These are phyloP conservation scores for Carollia perspicillata DNA, from an alignment of 2,113 vertebrate species.

Conservation along the genomic window DNA sequence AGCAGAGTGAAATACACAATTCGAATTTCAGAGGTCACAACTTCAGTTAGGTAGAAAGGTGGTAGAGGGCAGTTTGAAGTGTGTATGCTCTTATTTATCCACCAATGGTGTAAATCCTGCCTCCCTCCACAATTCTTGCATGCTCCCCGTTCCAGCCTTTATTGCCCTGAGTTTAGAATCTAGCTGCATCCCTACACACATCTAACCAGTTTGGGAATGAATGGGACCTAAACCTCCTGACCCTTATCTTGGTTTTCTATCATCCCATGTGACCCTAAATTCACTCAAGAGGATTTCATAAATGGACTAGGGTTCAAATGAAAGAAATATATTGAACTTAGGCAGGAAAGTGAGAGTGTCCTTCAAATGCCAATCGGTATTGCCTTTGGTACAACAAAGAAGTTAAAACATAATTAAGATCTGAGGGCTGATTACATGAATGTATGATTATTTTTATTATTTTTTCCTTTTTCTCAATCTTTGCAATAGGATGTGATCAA, in stretches of 20 bases:
- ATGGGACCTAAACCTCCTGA: neutral
- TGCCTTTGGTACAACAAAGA: slow-evolving; percentile 70
- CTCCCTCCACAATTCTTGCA: too few species aligned
- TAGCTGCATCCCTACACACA: neutral
- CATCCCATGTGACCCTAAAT: slow-evolving; percentile 38
- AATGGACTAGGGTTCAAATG: slow-evolving; percentile 35
- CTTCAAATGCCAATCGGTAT: slow-evolving; percentile 68
- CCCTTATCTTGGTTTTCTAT: neutral
- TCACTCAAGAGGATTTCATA: neutral
- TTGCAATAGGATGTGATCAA: slow-evolving; percentile 80
- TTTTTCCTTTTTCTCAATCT: slow-evolving; percentile 80
- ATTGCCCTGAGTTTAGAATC: neutral
- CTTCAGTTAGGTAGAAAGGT: neutral
- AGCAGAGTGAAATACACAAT: neutral
- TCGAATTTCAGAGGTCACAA: neutral
- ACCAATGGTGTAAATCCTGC: neutral
- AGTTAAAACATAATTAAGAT: slow-evolving; percentile 78
- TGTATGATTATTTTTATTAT: slow-evolving; percentile 80
- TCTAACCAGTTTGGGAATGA: neutral
- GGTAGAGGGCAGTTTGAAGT: neutral
- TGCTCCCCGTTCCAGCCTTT: neutral
- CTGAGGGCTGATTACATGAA: slow-evolving; percentile 77
- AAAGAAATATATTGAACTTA: slow-evolving; percentile 59
- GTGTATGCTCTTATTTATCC: fast-evolving
- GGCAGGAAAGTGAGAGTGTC: slow-evolving; percentile 55